Conservation (phyloP, 1,140 invertebrate genomes). For the Manduca sexta region DNA sequence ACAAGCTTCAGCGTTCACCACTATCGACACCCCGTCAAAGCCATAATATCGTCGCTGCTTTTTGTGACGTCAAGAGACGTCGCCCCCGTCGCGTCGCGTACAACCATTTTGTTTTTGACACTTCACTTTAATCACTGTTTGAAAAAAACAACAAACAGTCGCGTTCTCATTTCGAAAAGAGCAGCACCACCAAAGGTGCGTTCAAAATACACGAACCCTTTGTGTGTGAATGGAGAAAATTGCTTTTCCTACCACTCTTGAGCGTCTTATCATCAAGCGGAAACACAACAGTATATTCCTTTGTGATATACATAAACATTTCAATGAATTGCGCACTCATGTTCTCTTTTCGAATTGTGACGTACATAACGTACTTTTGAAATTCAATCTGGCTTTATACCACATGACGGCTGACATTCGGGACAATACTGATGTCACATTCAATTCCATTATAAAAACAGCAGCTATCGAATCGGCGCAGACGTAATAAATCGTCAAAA, state of each 20-base stretch:
- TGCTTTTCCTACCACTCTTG: conserved; percentile 30
- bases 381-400: no score
- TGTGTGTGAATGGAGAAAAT: conserved; percentile 44
- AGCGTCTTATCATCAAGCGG: conserved; percentile 6
- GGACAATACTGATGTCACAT: no score
- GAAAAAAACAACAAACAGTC: conserved; percentile 57
- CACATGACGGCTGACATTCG: no score
- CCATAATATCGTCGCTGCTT: conserved; percentile 25
- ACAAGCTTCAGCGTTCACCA: conserved; percentile 42
- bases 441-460: not conserved
- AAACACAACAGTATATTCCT: conserved; percentile 5
- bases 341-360: no score
- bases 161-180: conserved; percentile 66
- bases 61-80: not conserved
- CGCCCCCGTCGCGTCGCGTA: conserved; percentile 3
- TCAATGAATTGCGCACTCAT: no score
- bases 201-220: conserved; percentile 49
- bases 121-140: conserved; percentile 69
- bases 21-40: conserved; percentile 55
- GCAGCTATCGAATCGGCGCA: conserved; percentile 1
- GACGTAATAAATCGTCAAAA: conserved; percentile 39
- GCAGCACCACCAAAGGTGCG: conserved; percentile 46
- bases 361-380: no score
- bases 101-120: conserved; percentile 68
- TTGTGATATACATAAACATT: no score